phyloP scores from a whole-genome alignment of 1,140 invertebrate species.

The Dendroctonus ponderosae region DNA sequence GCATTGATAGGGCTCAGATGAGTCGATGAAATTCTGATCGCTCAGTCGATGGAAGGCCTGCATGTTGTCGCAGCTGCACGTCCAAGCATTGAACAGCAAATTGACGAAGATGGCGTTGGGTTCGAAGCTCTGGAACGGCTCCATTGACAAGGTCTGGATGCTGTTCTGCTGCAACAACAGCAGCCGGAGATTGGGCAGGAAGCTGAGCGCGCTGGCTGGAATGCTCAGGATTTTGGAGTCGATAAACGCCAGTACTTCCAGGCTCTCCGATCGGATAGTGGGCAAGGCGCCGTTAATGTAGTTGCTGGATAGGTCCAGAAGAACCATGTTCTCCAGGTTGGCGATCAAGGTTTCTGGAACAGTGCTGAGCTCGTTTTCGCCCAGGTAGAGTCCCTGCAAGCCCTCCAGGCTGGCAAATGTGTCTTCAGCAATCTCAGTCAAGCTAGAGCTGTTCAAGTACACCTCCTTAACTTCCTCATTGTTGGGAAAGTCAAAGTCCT shows the following conservation, averaged over 20 bases:
- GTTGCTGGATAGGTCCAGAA: slow-evolving; percentile 43
- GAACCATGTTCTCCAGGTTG: slow-evolving; percentile 35
- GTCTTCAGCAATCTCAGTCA: slow-evolving; percentile 36
- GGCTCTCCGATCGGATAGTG: slow-evolving; percentile 35
- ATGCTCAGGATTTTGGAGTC: slow-evolving; percentile 40
- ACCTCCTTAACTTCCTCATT: slow-evolving; percentile 39
- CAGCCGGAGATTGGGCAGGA: slow-evolving; percentile 41
- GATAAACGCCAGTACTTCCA: slow-evolving; percentile 38
- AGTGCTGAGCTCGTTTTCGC: slow-evolving; percentile 38
- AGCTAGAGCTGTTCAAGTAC: slow-evolving; percentile 42
- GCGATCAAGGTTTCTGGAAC: slow-evolving; percentile 37
- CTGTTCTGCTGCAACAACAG: slow-evolving; percentile 44
- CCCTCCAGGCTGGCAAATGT: slow-evolving; percentile 41
- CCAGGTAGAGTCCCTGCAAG: slow-evolving; percentile 42
- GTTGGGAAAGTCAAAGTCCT: slow-evolving; percentile 40
- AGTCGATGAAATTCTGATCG: slow-evolving; percentile 34
- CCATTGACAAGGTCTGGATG: slow-evolving; percentile 38
- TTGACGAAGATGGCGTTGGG: slow-evolving; percentile 30
- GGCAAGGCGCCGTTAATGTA: slow-evolving; percentile 40
- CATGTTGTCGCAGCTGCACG: slow-evolving; percentile 42
- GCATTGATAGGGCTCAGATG: slow-evolving; percentile 38
- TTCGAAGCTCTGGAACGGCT: slow-evolving; percentile 32
- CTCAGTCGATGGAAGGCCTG: slow-evolving; percentile 38
- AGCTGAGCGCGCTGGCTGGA: slow-evolving; percentile 26
- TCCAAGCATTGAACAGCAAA: slow-evolving; percentile 42